Percentiles rank a stretch among this genome's conserved stretches.
These are phyloP conservation scores for Rhynchophorus ferrugineus DNA, from an alignment of 1,140 invertebrate genomes.

Conservation along the genomic window DNA sequence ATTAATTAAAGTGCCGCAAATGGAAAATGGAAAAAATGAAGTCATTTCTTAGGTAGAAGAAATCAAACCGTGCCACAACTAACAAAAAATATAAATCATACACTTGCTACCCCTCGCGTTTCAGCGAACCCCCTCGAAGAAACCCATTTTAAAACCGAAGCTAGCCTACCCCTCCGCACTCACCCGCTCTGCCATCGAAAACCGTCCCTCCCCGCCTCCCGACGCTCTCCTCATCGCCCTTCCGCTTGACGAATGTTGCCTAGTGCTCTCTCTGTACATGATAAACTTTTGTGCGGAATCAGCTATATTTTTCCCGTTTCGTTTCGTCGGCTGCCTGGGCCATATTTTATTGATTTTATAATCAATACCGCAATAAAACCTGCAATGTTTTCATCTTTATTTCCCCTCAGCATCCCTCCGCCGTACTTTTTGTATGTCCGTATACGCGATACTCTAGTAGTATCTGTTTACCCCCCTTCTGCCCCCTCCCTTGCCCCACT, in stretches of 20 bases:
- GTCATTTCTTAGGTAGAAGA: no score
- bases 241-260: neutral
- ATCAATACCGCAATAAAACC: slow-evolving; percentile 45
- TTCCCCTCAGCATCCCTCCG: slow-evolving; percentile 35
- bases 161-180: neutral
- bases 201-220: neutral
- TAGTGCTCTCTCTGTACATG: slow-evolving; percentile 10
- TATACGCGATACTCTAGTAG: slow-evolving; percentile 20
- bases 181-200: neutral
- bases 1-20: no score
- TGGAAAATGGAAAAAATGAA: no score
- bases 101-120: no score
- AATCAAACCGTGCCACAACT: no score
- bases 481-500: slow-evolving; percentile 1
- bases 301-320: slow-evolving; percentile 40
- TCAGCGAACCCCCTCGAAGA: slow-evolving; percentile 3
- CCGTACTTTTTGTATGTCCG: slow-evolving; percentile 20
- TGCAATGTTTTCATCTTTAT: slow-evolving; percentile 45
- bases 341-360: slow-evolving; percentile 46
- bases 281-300: slow-evolving; percentile 36
- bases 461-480: slow-evolving; percentile 9
- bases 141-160: neutral
- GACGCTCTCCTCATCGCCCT: neutral
- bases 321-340: slow-evolving; percentile 32
- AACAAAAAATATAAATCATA: no score